Evolutionary conservation across 2,888 invertebrate genomes (phyloP).

Genomic region (Heteromurus nitidus): DNA sequence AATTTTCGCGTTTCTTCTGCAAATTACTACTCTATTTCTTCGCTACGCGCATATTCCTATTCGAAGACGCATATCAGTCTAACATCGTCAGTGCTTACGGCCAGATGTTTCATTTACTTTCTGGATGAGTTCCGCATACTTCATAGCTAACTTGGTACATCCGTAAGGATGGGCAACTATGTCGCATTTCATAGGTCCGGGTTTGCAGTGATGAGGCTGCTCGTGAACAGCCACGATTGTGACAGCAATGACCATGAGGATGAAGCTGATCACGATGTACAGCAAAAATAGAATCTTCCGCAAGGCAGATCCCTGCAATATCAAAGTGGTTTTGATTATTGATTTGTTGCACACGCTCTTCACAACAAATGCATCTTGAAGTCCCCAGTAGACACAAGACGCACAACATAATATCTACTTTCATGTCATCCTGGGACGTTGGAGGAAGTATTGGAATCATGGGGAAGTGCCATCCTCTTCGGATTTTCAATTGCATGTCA

Average conservation of each 20-base stretch:
- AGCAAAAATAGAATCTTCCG: neutral
- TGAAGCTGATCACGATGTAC: neutral
- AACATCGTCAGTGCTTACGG: too few relatives aligned
- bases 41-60: too few relatives aligned
- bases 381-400: neutral
- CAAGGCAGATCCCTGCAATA: neutral
- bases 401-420: neutral
- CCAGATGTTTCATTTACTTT: too few relatives aligned
- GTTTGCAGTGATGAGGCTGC: neutral
- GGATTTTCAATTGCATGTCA: neutral
- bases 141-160: neutral
- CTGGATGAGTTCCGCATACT: too few relatives aligned
- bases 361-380: neutral
- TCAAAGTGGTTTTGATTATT: neutral
- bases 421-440: neutral
- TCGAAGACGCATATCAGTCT: too few relatives aligned
- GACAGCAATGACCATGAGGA: neutral
- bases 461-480: conserved; percentile 9
- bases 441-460: conserved; percentile 4
- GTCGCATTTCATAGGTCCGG: neutral
- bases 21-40: too few relatives aligned
- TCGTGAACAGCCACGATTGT: neutral
- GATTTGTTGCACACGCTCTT: neutral
- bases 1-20: too few relatives aligned
- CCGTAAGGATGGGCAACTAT: neutral